These are phyloP conservation scores for Urophycis tenuis DNA, from an alignment of 2,797 vertebrate genomes.

Conservation along the genomic window DNA sequence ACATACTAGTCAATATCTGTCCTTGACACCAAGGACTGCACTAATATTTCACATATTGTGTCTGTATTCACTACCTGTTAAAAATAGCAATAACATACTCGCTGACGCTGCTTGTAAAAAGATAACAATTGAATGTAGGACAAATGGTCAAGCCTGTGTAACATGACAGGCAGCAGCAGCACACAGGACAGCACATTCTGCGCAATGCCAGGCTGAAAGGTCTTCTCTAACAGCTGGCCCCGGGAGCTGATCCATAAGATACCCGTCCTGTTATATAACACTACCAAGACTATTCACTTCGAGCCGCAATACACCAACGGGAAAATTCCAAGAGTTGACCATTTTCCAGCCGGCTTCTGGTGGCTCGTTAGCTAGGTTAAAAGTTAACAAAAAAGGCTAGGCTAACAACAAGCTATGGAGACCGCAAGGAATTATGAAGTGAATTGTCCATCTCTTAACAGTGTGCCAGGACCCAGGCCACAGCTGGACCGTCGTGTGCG, in stretches of 20 bases:
- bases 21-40: conserved; percentile 58
- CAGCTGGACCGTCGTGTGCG: no score
- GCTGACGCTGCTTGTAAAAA: conserved; percentile 31
- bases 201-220: conserved; percentile 7
- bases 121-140: conserved; percentile 48
- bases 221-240: conserved; percentile 37
- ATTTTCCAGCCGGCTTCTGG: neutral
- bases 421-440: neutral
- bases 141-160: conserved; percentile 50
- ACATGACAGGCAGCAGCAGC: conserved; percentile 44
- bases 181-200: conserved; percentile 37
- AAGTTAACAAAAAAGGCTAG: neutral
- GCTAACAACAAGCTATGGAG: neutral
- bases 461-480: no score
- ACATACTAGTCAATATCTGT: conserved; percentile 38
- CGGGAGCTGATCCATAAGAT: conserved; percentile 28
- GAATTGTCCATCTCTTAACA: neutral
- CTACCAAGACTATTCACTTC: neutral
- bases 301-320: neutral
- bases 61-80: conserved; percentile 38
- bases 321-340: neutral
- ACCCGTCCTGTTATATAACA: conserved; percentile 15
- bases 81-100: conserved; percentile 39
- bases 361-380: neutral
- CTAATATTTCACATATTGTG: conserved; percentile 25